Base-by-base conservation (phyloP, 2,797 vertebrate genomes). In the Gymnopithys bicolor region DNA sequence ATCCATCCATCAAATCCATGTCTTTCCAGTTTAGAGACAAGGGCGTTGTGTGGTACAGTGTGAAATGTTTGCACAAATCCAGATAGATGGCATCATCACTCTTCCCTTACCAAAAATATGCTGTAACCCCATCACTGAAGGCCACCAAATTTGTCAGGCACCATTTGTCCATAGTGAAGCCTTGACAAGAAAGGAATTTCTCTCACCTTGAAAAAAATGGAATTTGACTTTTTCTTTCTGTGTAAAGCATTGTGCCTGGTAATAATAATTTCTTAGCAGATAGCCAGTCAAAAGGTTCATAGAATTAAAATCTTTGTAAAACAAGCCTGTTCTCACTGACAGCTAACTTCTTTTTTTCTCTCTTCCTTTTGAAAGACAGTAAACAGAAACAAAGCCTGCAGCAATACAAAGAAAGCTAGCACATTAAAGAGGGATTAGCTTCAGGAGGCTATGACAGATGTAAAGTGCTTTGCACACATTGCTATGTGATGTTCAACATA, bases 401-500 rank as follows among this genome's bases (percentile, higher is more conserved):
- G 89, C 78, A 95, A 88, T 84, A 94, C 68, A 95, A 96, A 95
- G 92, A 51, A 96, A 95, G 41, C 46, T 73, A 96, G 73, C 75
- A 93, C 82, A 95, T 95, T 96, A 95, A 97, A 97, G 83, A 87
- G 23, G 71, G 95, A 97, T 97, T 97, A 97, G 39, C 69, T 96
- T 93, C 87, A 95, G 94, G 92, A 95, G 89, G 45, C 66, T 95
- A 78, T 97, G 95, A 96, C 96, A 97, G 96, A 97, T 97, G 93
- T 85, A 95, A 96, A 97, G 78, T 96, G 71, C 86, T 97, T 92
- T 95, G 95, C 82, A 86, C 81, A 94, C 88, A 89, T 95, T 97
- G 90, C 84, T 97, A 52, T 97, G 95, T 97, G 96, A 96, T 97
- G 89, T 97, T 96, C 85, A 97, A 94, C 96, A 97, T 96, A 97